Evolutionary conservation across 2,113 vertebrate species (phyloP), one percentile per base, ranked within the genome.

Genomic region (Caracal caracal): DNA sequence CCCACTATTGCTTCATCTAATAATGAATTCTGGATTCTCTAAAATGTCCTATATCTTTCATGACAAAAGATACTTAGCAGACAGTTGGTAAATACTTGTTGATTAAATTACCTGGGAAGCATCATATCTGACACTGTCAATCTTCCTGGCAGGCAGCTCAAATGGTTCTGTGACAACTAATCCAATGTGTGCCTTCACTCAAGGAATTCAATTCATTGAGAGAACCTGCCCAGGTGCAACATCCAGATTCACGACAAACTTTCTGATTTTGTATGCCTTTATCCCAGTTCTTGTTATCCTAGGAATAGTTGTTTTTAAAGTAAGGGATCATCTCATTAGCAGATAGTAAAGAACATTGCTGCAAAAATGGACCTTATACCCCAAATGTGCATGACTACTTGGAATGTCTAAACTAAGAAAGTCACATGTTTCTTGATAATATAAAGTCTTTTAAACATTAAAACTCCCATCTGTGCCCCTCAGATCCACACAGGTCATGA

Each of bases 231-330:
- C 99, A 0, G 99, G 98, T 1, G 99, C 99, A 15, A 75, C 98
- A 37, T 98, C 99, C 10, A 98, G 99, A 49, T 99, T 99, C 98
- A 99, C 98, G 3, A 70, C 75, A 0, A 97, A 99, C 98, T 99
- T 99, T 93, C 66, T 99, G 4, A 88, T 99, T 87, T 99, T 99
- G 63, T 99, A 99, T 37, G 97, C 99, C 95, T 99, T 99, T 96
- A 80, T 99, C 63, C 99, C 99, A 56, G 98, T 97, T 37, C 99
- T 99, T 19, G 97, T 99, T 88, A 90, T 99, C 92, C 66, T 99
- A 53, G 99, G 99, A 66, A 83, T 99, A 83, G 97, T 99, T 93
- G 99, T 99, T 97, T 99, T 99, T 98, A 99, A 99, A 99, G 98
- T 99, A 95, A 98, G 99, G 95, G 99, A 99, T 71, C 97, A 90